A percentile compares a stretch with the other conserved stretches of the same genome.
phyloP scores from a whole-genome alignment of 2,797 vertebrate genomes.

The Muraenolepis orangiensis region DNA sequence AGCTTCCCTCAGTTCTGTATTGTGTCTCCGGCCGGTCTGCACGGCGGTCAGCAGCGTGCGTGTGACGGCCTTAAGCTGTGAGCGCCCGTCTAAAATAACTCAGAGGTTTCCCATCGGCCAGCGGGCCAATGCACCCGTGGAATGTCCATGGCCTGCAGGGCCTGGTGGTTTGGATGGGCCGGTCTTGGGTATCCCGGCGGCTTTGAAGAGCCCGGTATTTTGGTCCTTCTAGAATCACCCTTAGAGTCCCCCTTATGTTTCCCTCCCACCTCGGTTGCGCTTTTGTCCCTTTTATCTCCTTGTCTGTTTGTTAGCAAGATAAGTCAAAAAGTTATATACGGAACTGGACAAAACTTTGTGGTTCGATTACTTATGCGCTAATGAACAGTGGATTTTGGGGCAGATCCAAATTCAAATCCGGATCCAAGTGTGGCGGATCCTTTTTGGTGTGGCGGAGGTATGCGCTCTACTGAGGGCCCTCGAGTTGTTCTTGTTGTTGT shows the following conservation, averaged over 20 bases:
- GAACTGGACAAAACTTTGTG: no score
- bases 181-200: neutral
- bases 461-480: no score
- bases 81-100: slow-evolving; percentile 58
- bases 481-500: no score
- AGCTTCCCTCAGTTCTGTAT: neutral
- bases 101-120: slow-evolving; percentile 60
- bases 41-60: neutral
- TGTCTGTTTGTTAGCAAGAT: no score
- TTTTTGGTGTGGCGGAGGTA: no score
- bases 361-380: no score
- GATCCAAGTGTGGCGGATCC: no score
- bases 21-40: neutral
- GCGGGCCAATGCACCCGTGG: slow-evolving; percentile 30
- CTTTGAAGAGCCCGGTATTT: no score
- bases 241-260: neutral
- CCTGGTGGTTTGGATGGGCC: neutral
- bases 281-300: neutral
- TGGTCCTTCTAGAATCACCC: neutral
- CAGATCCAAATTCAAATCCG: no score
- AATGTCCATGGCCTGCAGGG: slow-evolving; percentile 16
- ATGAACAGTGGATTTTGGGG: no score
- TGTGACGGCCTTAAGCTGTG: slow-evolving; percentile 37
- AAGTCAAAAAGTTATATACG: no score
- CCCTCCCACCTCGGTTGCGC: neutral